Evolutionary conservation across 1,140 invertebrate species (phyloP).

Genomic region (Branchinecta lindahli): DNA sequence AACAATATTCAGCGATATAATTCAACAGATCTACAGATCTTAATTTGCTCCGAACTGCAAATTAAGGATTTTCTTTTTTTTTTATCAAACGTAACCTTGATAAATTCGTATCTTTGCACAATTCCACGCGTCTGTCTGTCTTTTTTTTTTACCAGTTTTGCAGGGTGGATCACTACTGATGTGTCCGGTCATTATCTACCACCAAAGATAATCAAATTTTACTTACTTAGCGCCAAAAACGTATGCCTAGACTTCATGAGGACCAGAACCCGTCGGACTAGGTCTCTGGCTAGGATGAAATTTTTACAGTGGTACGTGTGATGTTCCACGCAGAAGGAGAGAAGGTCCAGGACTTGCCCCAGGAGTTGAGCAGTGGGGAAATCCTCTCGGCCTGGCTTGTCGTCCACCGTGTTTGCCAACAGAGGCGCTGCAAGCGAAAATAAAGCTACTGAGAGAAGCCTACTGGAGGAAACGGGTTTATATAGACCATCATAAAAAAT

Average conservation of each 20-base stretch:
- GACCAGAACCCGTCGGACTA: constrained; percentile 82
- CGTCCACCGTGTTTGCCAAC: constrained; percentile 71
- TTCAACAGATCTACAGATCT: too few species aligned
- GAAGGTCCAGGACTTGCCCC: constrained; percentile 80
- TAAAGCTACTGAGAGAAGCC: neutral
- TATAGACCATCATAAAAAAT: neutral
- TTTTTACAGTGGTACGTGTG: constrained; percentile 96
- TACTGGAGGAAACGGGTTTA: neutral
- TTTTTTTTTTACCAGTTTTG: too few species aligned
- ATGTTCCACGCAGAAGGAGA: constrained; percentile 99
- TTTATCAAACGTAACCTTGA: too few species aligned
- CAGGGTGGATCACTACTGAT: too few species aligned
- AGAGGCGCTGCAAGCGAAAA: constrained; percentile 52
- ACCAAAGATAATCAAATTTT: too few species aligned
- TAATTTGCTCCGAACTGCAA: too few species aligned
- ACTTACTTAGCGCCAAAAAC: constrained; percentile 74
- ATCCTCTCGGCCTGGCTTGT: constrained; percentile 75
- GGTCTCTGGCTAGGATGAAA: constrained; percentile 90
- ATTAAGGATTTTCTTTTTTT: too few species aligned
- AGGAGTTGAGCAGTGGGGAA: constrained; percentile 90
- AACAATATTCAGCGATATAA: too few species aligned
- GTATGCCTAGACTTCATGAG: constrained; percentile 95
- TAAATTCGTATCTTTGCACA: too few species aligned
- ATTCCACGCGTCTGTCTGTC: too few species aligned
- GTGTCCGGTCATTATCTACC: too few species aligned